Percentiles rank a stretch among this genome's conserved stretches.
phyloP scores from a whole-genome alignment of 1,140 invertebrate genomes.

The Bilobella aurantiaca region DNA sequence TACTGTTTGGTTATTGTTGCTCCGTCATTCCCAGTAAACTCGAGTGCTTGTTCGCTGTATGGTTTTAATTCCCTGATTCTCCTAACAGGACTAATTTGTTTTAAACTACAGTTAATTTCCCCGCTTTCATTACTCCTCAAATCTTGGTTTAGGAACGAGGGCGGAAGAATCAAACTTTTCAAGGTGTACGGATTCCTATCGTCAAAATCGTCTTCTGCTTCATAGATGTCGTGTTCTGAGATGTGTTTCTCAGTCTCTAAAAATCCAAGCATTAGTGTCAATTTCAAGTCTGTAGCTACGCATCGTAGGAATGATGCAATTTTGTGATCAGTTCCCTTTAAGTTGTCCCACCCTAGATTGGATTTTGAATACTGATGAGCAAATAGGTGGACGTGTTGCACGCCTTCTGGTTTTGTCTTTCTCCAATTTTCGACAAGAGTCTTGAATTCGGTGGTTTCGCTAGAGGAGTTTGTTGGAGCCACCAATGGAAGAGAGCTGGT shows the following conservation, averaged over 20 bases:
- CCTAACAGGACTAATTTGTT: background rate
- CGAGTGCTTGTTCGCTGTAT: background rate
- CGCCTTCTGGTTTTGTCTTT: background rate
- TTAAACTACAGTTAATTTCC: background rate
- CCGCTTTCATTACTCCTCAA: background rate
- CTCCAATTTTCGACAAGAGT: background rate
- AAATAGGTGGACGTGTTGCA: background rate
- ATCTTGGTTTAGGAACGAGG: background rate
- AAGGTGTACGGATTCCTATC: background rate
- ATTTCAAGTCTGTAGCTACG: background rate
- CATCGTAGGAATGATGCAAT: background rate
- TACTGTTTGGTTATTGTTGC: background rate
- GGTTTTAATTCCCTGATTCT: background rate
- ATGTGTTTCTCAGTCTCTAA: background rate
- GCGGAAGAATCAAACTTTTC: background rate
- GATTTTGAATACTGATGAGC: background rate
- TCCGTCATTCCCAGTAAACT: background rate
- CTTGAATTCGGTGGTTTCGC: background rate
- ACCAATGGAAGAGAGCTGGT: background rate
- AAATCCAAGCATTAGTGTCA: background rate
- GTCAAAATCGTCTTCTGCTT: background rate
- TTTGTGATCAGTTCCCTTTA: background rate
- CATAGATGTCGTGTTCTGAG: background rate
- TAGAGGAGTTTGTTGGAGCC: background rate
- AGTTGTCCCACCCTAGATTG: background rate